Evolutionary conservation across 2,113 vertebrate species (phyloP).

Genomic region (Protobothrops flavoviridis): DNA sequence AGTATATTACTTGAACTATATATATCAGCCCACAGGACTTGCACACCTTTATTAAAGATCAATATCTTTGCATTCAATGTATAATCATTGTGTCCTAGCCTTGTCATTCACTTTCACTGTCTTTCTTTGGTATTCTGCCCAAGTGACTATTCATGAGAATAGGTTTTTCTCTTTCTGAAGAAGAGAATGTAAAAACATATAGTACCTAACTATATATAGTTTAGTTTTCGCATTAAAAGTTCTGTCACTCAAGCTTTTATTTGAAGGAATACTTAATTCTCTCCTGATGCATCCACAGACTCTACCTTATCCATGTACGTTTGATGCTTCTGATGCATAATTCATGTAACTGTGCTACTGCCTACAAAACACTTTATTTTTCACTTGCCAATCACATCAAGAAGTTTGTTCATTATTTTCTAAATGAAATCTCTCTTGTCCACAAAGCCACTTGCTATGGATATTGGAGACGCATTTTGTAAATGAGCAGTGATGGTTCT

Average conservation of each 20-base stretch:
- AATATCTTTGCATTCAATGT: not conserved
- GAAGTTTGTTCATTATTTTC: conserved; percentile 11
- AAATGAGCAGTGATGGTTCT: not conserved
- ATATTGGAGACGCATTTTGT: not conserved
- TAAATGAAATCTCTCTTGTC: conserved; percentile 4
- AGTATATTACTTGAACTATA: conserved; percentile 18
- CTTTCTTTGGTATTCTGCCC: not conserved
- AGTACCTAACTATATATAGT: not conserved
- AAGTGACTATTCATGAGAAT: conserved; percentile 18
- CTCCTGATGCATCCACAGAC: not conserved
- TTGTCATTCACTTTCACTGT: not conserved
- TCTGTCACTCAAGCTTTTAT: conserved; percentile 4
- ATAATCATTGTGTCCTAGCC: conserved; percentile 19
- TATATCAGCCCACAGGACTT: conserved; percentile 14
- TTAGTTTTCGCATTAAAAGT: conserved; percentile 35
- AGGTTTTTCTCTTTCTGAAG: conserved; percentile 12
- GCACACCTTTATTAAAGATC: conserved; percentile 20
- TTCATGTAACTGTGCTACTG: not conserved
- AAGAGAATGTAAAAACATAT: conserved; percentile 9
- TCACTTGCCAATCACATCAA: not conserved
- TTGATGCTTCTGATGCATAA: not conserved
- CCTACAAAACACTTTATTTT: not conserved
- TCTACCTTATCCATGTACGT: not conserved
- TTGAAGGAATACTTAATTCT: not conserved
- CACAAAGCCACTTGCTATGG: not conserved